These are phyloP conservation scores for Eucera pruinosa DNA, from an alignment of 2,888 invertebrate species.

Conservation along the genomic window DNA sequence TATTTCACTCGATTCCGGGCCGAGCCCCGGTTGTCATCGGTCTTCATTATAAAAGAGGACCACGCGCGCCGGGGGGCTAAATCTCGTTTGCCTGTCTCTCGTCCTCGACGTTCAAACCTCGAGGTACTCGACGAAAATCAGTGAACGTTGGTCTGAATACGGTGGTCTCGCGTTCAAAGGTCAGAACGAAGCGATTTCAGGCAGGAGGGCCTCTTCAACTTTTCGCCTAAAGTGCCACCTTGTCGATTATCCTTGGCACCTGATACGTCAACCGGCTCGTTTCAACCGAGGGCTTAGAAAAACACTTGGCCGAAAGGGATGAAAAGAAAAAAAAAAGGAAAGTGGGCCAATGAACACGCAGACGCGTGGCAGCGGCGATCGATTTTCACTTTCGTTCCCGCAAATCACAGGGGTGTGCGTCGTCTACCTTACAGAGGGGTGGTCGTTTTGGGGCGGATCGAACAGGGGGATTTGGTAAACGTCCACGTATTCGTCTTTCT, in stretches of 20 bases:
- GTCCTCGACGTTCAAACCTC: slow-evolving; percentile 38
- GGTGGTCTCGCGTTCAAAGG: slow-evolving; percentile 44
- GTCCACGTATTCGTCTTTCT: slow-evolving; percentile 8
- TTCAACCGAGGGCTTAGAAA: slow-evolving; percentile 31
- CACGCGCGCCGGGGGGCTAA: slow-evolving; percentile 63
- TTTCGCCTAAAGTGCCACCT: slow-evolving; percentile 59
- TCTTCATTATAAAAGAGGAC: slow-evolving; percentile 81
- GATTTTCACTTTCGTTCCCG: slow-evolving; percentile 71
- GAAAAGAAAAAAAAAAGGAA: slow-evolving; percentile 43
- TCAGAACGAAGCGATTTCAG: slow-evolving; percentile 18
- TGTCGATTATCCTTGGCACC: slow-evolving; percentile 67
- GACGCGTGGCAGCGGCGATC: slow-evolving; percentile 62
- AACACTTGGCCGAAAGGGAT: slow-evolving; percentile 47
- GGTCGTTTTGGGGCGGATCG: slow-evolving; percentile 19
- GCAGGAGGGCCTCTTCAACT: slow-evolving; percentile 48
- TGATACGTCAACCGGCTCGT: slow-evolving; percentile 62
- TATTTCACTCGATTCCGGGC: slow-evolving; percentile 63
- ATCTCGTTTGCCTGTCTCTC: slow-evolving; percentile 76
- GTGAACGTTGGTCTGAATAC: slow-evolving; percentile 29
- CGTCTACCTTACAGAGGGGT: slow-evolving; percentile 23
- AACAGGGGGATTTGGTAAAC: slow-evolving; percentile 26
- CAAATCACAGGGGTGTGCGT: slow-evolving; percentile 48
- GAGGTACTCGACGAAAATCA: slow-evolving; percentile 45
- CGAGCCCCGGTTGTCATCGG: slow-evolving; percentile 77
- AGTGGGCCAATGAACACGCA: slow-evolving; percentile 71